Evolutionary conservation across 2,888 invertebrate species (phyloP).

Genomic region (Drosophila basisetae): DNA sequence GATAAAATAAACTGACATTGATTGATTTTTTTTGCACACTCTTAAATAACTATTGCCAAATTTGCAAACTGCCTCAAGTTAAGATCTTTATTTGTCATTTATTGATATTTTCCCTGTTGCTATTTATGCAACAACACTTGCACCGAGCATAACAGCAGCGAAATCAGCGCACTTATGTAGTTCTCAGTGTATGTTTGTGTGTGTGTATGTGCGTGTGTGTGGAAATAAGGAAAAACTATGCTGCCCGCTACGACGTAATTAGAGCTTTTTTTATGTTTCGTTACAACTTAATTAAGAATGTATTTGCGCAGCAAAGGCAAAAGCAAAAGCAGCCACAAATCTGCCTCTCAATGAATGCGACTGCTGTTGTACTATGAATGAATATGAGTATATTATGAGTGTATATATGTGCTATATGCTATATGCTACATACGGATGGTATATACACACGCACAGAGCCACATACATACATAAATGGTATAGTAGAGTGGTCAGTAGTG

Average conservation of each 20-base stretch:
- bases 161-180: slow-evolving; percentile 19
- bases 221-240: slow-evolving; percentile 52
- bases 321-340: slow-evolving; percentile 15
- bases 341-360: slow-evolving; percentile 52
- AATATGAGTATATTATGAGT: slow-evolving; percentile 24
- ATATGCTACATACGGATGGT: slow-evolving; percentile 4
- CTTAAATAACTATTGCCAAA: not conserved
- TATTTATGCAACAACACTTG: not conserved
- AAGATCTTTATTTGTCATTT: not conserved
- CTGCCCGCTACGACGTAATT: slow-evolving; percentile 64
- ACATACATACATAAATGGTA: slow-evolving; percentile 3
- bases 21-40: not conserved
- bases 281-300: slow-evolving; percentile 78
- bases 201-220: slow-evolving; percentile 25
- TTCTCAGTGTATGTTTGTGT: not conserved
- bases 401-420: not conserved
- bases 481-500: slow-evolving; percentile 23
- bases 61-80: not conserved
- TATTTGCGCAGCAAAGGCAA: slow-evolving; percentile 72
- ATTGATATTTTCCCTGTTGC: not conserved
- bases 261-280: slow-evolving; percentile 74
- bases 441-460: not conserved
- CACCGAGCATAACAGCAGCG: not conserved
- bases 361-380: slow-evolving; percentile 35
- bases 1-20: not conserved